Conservation (phyloP, 2,797 vertebrate genomes). For the Benthosema pterotum region DNA sequence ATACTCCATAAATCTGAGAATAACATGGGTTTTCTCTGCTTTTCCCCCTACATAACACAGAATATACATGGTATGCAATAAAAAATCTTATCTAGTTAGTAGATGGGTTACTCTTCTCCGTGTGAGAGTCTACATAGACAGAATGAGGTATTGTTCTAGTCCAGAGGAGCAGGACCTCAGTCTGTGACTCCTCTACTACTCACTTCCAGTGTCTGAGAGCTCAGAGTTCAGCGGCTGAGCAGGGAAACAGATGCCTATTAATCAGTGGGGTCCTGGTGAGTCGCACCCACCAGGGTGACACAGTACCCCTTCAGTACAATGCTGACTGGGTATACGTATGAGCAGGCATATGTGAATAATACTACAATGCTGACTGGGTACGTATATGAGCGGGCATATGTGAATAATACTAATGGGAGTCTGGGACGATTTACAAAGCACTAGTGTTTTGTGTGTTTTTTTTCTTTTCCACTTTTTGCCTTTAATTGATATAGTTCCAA, state of each 20-base stretch:
- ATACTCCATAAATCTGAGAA: constrained; percentile 20
- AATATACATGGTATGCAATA: constrained; percentile 20
- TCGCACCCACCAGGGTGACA: constrained; percentile 40
- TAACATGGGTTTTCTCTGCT: constrained; percentile 3
- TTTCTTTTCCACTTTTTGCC: no score
- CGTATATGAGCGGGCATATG: no score
- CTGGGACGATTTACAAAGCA: no score
- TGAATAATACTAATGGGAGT: no score
- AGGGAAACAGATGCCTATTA: constrained; percentile 47
- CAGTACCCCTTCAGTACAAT: constrained; percentile 33
- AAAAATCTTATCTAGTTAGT: constrained; percentile 26
- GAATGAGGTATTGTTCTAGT: constrained; percentile 26
- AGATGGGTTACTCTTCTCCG: not conserved
- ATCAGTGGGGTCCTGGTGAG: constrained; percentile 31
- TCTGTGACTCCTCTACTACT: constrained; percentile 40
- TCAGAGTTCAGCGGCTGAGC: constrained; percentile 21
- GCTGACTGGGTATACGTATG: constrained; percentile 17
- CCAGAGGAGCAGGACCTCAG: constrained; percentile 11
- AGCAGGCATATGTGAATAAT: no score
- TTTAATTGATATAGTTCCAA: no score
- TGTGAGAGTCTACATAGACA: not conserved
- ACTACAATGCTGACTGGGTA: constrained; percentile 25
- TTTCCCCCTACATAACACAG: constrained; percentile 23
- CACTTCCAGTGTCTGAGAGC: constrained; percentile 41
- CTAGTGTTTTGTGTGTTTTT: no score